Evolutionary conservation across 1,140 invertebrate genomes (phyloP), one percentile per base, ranked within the genome.

Genomic region (Anoplolepis gracilipes): DNA sequence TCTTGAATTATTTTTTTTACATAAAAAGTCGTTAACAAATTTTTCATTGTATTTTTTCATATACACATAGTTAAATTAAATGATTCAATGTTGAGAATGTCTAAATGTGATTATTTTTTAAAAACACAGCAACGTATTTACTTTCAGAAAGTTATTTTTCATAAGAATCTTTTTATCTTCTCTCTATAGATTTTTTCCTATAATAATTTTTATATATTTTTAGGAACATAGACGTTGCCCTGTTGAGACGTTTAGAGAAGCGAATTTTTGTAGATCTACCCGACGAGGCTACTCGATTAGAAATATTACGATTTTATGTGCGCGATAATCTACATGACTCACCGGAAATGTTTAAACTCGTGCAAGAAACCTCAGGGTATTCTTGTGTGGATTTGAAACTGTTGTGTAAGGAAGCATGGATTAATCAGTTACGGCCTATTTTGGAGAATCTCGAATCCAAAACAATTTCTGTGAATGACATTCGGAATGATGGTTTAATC

Each of bases 381-480:
- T 98, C 98, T 7, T 98, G 98, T 7, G 97, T 98, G 25, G 98
- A 99, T 92, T 96, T 99, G n/a, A 97, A 97, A 89, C 93, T 98
- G 86, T 96, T 98, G 11, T 98, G 98, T 91, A 99, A 99, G 95
- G 98, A 99, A 96, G 97, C 97, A 1, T 96, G 96, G 85, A 97
- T 98, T 97, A 93, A 93, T 19, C 94, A 96, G 39, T 91, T 96
- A 55, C 93, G 96, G 49, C 95, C 94, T 7, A 85, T 91, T 65
- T 93, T 93, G 87, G 78, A 88, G 0, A 76, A 49, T 39, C 87
- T 93, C n/a, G 92, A 93, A 73, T 87, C 82, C 22, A 85, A 92
- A 72, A 72, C 91, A 73, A 84, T 91, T 13, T 87, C 86, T 53
- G 57, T 91, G 62, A 88, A 85, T 7, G 75, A 93, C 57, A 79